Base-by-base conservation (phyloP, 2,113 vertebrate genomes). In the Fregetta grallaria region DNA sequence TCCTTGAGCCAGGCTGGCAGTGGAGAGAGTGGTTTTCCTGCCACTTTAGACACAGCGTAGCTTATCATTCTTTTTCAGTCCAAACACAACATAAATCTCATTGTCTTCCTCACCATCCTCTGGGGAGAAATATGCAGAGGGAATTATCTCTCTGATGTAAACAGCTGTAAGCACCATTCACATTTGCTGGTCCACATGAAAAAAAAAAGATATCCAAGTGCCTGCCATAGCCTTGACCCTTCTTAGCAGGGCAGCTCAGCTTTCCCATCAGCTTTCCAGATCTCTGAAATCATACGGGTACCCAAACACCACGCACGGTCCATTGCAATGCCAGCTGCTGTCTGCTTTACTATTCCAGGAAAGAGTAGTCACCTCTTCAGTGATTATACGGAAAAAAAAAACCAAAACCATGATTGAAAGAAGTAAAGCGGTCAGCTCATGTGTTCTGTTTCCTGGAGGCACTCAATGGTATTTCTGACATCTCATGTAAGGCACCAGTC, bases 401-500 rank as follows among this genome's bases (percentile, higher is more conserved):
- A 9, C 27, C 38, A 38, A 38, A n/a, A n/a, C 17, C 42, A 26
- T 38, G 73, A 84, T 90, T 85, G 82, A 66, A 93, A 94, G 95
- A 66, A 88, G 61, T 66, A 77, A 96, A 96, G 82, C 42, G 32
- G 32, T 63, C 90, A 78, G 79, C 84, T 92, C 36, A 10, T 11
- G 68, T 56, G 80, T 42, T 88, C 34, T 79, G 72, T 88, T 93
- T 93, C 83, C 95, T 84, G 94, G 91, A 97, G 97, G 97, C 97
- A 98, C 97, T 90, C 90, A 73, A 2, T 90, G 94, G 96, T 94
- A 30, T 88, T 95, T 88, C 84, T 93, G 90, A 94, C 87, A 77
- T 93, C 93, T 92, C 8, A 2, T 89, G 87, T 97, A 98, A 98
- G 97, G 97, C 96, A 97, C 93, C 95, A 86, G 83, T 73, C 82